Conservation (phyloP, 2,113 vertebrate genomes). For the Turdus rufiventris region DNA sequence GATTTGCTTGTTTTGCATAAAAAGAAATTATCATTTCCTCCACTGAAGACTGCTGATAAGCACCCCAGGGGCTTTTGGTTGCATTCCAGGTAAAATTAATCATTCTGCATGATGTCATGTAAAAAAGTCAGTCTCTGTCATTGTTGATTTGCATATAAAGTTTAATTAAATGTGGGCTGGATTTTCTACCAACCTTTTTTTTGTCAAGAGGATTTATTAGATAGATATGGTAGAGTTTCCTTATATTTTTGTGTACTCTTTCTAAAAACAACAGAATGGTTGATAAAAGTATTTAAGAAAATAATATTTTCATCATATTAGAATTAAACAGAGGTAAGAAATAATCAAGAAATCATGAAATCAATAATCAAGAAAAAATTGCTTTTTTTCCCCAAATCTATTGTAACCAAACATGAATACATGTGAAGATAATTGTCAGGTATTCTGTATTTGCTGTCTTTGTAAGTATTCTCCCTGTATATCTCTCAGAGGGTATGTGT, state of each 20-base stretch:
- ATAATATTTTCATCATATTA: background rate
- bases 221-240: background rate
- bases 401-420: background rate
- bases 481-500: background rate
- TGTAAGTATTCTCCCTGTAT: background rate
- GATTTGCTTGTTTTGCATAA: conserved; percentile 60
- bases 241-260: background rate
- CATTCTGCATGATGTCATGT: conserved; percentile 30
- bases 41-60: conserved; percentile 55
- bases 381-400: background rate
- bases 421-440: background rate
- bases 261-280: background rate
- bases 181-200: background rate
- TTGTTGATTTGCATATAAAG: conserved; percentile 6
- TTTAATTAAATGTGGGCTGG: background rate
- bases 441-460: background rate
- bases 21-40: conserved; percentile 58
- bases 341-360: background rate
- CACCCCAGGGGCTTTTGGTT: background rate
- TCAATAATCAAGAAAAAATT: background rate
- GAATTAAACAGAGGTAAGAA: background rate
- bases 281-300: background rate
- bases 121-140: background rate
- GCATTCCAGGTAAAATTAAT: conserved; percentile 41
- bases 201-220: background rate